phyloP scores from a whole-genome alignment of 2,888 invertebrate genomes.

The Galeruca laticollis region DNA sequence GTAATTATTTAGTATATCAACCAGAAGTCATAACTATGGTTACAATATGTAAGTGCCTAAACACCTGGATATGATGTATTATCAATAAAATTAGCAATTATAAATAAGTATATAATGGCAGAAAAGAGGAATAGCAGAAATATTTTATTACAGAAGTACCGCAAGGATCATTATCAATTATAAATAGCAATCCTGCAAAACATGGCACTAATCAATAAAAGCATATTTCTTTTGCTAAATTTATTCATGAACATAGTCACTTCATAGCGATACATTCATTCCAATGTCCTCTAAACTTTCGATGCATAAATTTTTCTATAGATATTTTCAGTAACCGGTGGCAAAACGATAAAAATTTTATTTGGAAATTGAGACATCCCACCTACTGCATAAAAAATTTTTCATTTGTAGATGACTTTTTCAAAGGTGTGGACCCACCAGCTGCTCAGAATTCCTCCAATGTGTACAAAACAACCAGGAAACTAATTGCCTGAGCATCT shows the following conservation, averaged over 20 bases:
- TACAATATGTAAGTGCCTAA: too few species aligned
- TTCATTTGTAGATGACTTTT: slow-evolving; percentile 43
- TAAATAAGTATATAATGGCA: too few species aligned
- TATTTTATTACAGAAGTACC: not conserved
- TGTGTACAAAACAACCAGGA: slow-evolving; percentile 55
- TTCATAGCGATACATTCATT: not conserved
- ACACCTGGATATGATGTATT: too few species aligned
- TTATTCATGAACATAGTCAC: too few species aligned
- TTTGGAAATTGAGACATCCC: slow-evolving; percentile 25
- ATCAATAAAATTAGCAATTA: too few species aligned
- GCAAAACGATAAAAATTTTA: not conserved
- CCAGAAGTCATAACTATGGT: too few species aligned
- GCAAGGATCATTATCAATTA: not conserved
- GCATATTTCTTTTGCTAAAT: too few species aligned
- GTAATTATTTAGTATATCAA: too few species aligned
- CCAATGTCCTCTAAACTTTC: not conserved
- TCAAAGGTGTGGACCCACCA: slow-evolving; percentile 57
- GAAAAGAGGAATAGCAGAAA: too few species aligned
- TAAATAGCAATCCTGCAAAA: not conserved
- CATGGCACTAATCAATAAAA: too few species aligned
- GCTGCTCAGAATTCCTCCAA: slow-evolving; percentile 54
- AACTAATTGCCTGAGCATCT: slow-evolving; percentile 60
- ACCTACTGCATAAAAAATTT: slow-evolving; percentile 24
- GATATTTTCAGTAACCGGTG: not conserved
- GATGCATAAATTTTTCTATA: too few species aligned